A percentile compares a stretch with the other conserved stretches of the same genome.
Conservation (phyloP, 92 coral and sea anemone species). For the Porites lobata region DNA sequence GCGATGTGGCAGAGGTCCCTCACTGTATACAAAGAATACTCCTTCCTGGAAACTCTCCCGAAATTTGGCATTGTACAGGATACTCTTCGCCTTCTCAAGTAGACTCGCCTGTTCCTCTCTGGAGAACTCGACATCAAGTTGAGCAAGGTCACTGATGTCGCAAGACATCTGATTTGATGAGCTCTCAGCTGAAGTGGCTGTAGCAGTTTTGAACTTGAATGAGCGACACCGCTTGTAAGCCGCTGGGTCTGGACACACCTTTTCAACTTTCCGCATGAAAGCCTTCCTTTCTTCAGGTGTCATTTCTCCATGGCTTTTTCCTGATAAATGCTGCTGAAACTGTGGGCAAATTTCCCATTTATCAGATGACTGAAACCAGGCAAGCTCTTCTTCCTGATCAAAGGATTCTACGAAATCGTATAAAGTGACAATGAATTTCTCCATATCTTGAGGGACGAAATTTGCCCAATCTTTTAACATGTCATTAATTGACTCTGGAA, state of each 20-base stretch:
- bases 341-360: constrained; percentile 49
- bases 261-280: constrained; percentile 19
- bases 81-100: constrained; percentile 37
- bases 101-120: constrained; percentile 43
- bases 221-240: constrained; percentile 44
- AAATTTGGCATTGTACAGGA: constrained; percentile 22
- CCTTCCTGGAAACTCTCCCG: constrained; percentile 55
- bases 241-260: constrained; percentile 54
- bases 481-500: constrained; percentile 55
- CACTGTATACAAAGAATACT: constrained; percentile 67
- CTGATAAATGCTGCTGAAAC: constrained; percentile 22
- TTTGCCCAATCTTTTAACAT: constrained; percentile 65
- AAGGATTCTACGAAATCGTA: constrained; percentile 52
- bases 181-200: neutral
- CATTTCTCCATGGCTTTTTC: constrained; percentile 41
- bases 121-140: constrained; percentile 21
- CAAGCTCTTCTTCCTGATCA: constrained; percentile 50
- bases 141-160: constrained; percentile 44
- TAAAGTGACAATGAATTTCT: constrained; percentile 41
- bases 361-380: constrained; percentile 61
- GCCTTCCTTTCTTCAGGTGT: constrained; percentile 46
- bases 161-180: neutral
- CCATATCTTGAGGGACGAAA: constrained; percentile 53
- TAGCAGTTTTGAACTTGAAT: constrained; percentile 8
- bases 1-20: constrained; percentile 49